Evolutionary conservation across 2,888 invertebrate species (phyloP), one percentile per base, ranked within the genome.

Genomic region (Prosopocoilus inquinatus): DNA sequence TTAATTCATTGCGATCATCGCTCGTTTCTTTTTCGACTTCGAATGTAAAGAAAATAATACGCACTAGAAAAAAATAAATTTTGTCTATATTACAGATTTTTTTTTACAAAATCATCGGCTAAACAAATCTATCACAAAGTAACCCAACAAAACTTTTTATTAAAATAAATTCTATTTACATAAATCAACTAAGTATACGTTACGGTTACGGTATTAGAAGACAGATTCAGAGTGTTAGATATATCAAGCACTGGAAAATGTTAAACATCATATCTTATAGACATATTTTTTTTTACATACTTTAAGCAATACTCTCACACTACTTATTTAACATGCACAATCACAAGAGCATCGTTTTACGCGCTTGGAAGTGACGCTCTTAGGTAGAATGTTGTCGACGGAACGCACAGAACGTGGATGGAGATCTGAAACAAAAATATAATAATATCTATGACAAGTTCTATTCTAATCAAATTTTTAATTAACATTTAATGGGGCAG

Each of bases 261-360:
- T 28, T 28, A 28, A 28, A 28, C 20, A 28, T 43, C 9, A 43
- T 20, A 43, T 20, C 4, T 16, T 43, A 43, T 16, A 43, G 20
- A 43, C 20, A 43, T 20, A 43, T 43, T 43, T 43, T 43, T 43
- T 43, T 43, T 43, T 13, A 12, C 12, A 43, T 16, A 43, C 20
- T 43, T 43, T 11, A 16, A 16, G n/a, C 43, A 13, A 9, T 20
- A 11, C 12, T 43, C 13, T 20, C 13, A 16, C 43, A 11, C 36
- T 45, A 11, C n/a, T 7, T 15, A 47, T 64, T 78, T 80, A 82
- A 70, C 82, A 88, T 62, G 81, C 84, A 81, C 90, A 90, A 78
- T 86, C 84, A 79, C 90, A 90, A 63, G 88, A 83, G 79, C 87
- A 89, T 70, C 88, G 85, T 76, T 88, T 87, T 36, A 87, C 84